phyloP scores from a whole-genome alignment of 2,888 invertebrate species.

The Mechanitis mazaeus region DNA sequence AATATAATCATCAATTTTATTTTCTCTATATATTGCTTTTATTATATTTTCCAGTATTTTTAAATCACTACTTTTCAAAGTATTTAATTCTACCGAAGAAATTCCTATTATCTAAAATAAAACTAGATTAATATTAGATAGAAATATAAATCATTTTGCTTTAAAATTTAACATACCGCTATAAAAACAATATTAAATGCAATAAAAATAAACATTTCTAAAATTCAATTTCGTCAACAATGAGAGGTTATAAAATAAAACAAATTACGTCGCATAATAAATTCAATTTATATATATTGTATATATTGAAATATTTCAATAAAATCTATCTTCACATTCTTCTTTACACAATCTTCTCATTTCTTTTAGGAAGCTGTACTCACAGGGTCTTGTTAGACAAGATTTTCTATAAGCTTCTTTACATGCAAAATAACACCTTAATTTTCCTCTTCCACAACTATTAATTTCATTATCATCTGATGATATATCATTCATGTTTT shows the following conservation, averaged over 20 bases:
- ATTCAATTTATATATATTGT: background rate
- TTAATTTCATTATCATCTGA: background rate
- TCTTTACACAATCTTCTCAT: conserved; percentile 8
- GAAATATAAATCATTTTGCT: too few relatives aligned
- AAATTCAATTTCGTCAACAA: background rate
- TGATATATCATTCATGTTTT: background rate
- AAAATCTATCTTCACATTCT: conserved; percentile 7
- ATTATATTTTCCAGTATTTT: background rate
- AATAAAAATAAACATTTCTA: background rate
- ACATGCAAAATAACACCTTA: background rate
- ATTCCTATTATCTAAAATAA: background rate
- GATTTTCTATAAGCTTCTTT: background rate
- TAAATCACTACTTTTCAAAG: background rate
- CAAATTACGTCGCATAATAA: background rate
- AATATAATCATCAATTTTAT: background rate
- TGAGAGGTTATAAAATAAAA: background rate
- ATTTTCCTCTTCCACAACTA: background rate
- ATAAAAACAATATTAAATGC: background rate
- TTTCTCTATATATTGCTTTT: background rate
- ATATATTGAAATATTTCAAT: background rate
- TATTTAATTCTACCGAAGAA: background rate
- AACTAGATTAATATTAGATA: background rate
- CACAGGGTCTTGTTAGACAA: background rate
- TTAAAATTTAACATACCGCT: too few relatives aligned
- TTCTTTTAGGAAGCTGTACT: background rate